Conservation (phyloP, 2,797 vertebrate genomes). For the Vespertilio murinus region DNA sequence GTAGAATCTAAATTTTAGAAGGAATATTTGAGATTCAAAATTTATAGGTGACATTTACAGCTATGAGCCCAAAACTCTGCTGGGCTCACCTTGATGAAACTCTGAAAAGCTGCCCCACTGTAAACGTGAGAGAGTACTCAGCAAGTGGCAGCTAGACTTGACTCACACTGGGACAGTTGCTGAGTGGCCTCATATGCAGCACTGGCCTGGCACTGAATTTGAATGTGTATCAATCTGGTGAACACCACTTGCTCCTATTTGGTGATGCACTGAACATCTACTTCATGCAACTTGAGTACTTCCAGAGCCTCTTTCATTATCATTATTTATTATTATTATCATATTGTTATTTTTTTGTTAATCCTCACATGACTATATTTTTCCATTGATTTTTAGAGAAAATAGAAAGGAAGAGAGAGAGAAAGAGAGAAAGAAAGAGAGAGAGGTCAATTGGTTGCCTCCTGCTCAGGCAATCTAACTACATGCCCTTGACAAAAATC, state of each 20-base stretch:
- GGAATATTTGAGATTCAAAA: background rate
- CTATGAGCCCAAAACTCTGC: background rate
- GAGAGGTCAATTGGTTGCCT: no score
- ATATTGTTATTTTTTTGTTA: no score
- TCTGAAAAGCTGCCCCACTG: background rate
- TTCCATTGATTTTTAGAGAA: no score
- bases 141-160: background rate
- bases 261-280: background rate
- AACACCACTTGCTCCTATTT: background rate
- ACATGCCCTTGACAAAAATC: no score
- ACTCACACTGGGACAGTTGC: background rate
- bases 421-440: no score
- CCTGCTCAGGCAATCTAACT: no score
- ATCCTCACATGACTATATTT: no score
- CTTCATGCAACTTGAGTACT: background rate
- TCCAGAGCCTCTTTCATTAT: background rate
- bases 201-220: background rate
- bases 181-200: background rate
- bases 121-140: background rate
- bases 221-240: no score
- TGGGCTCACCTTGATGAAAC: background rate
- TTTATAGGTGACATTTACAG: background rate
- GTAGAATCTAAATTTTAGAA: background rate
- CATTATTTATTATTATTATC: no score
- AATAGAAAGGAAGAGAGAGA: no score